Evolutionary conservation across 2,888 invertebrate species (phyloP), one percentile per base, ranked within the genome.

Genomic region (Heliconius charithonia): DNA sequence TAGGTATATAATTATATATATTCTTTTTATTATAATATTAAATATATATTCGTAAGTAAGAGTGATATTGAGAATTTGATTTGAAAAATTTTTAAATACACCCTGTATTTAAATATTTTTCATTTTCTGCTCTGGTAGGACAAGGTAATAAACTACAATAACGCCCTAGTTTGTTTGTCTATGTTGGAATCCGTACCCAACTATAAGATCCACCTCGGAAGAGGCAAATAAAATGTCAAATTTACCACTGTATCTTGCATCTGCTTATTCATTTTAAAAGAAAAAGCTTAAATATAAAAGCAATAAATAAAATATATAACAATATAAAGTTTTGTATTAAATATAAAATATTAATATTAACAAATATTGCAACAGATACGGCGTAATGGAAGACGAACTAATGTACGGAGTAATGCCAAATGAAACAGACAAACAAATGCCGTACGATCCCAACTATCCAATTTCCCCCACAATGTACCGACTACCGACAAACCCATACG

Each of bases 381-480:
- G 93, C 4, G 90, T 90, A 51, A 93, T 94, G 91, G 95, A 94
- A 65, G 93, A 94, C 80, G 95, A 95, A 56, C 83, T 95, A 16
- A 92, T 95, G 90, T 95, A 95, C 85, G 94, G 95, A 19, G 91
- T 92, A 0, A 82, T 92, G 75, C 90, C 91, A 29, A 90, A 85
- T 51, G 94, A 94, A 75, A 87, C 90, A 0, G 94, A 95, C n/a
- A 95, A 95, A 84, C 94, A 93, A 84, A 89, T 92, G 16, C 90
- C 92, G 0, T 95, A 95, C 86, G 95, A 95, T 62, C 93, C 95
- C 4, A 93, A 91, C 87, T 95, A 95, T 84, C 93, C 95, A 0
- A 95, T 93, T 81, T 96, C 91, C 81, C 96, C 89, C 51, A 94
- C 91, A 63, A 92, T 94, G 93, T 95, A 94, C 86, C 87, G 94